Evolutionary conservation across 2,888 invertebrate species (phyloP), one percentile per base, ranked within the genome.

Genomic region (Watsonalla cultraria): DNA sequence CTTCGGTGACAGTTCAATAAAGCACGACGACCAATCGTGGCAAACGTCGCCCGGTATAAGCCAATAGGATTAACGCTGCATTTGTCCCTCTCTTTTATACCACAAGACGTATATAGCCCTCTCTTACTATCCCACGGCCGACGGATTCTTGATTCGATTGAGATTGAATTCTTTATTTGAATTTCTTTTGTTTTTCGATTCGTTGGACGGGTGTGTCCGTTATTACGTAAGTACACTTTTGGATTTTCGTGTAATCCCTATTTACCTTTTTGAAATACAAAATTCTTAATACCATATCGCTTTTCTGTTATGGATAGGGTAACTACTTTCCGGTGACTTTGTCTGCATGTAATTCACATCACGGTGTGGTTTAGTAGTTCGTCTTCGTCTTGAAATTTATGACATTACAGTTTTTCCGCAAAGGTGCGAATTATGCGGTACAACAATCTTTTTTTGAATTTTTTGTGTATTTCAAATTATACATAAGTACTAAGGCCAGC

Each of bases 1-100:
- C 85, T 84, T 86, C 89, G 86, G 87, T 90, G 90, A 90, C 90
- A 90, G 89, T 90, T 89, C 89, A 90, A 89, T 90, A 90, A 85
- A 86, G 86, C 88, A 88, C 80, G 67, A 76, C 86, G 86, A 90
- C 90, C 90, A 90, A 90, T 90, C 88, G 80, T 75, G 81, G 89
- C 90, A 90, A 90, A 90, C 87, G 87, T 90, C 90, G 90, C 80
- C 82, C 71, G 76, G 84, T 90, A 86, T 90, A 90, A 90, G 89
- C 90, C 90, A 90, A 90, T 90, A 88, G 90, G 90, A 90, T 90
- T 90, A 90, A 84, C 90, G 85, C 76, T 84, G 73, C 70, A 45
- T 56, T 59, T 59, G 66, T 84, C 86, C 76, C 80, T 63, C 61
- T 86, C 76, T 57, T 39, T 51, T 75, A 0, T 45, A 0, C 0